Percentiles rank a stretch among this genome's conserved stretches.
These are phyloP conservation scores for Brachypodius melanocephalos DNA, from an alignment of 2,113 vertebrate genomes.

Conservation along the genomic window DNA sequence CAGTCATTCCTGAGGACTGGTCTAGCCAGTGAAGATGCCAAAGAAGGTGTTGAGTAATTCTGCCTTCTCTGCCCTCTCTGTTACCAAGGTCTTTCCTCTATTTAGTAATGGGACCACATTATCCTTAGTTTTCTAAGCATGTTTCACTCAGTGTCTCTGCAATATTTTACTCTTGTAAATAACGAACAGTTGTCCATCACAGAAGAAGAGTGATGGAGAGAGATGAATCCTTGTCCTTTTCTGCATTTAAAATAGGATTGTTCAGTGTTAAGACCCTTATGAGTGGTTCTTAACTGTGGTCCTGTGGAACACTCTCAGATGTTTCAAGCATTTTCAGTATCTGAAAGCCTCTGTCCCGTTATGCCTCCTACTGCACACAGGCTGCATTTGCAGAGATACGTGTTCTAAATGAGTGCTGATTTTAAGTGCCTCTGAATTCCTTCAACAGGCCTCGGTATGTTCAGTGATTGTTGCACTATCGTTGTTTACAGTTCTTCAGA, in stretches of 20 bases:
- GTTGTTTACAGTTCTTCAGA: not conserved
- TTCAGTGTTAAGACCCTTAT: not conserved
- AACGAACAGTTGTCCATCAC: not conserved
- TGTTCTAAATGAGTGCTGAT: not conserved
- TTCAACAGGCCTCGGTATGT: not conserved
- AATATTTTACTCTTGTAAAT: not conserved
- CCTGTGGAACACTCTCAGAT: not conserved
- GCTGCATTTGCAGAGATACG: not conserved
- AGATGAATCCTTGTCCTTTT: not conserved
- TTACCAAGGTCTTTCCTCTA: not conserved
- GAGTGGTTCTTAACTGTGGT: not conserved
- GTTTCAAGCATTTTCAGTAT: not conserved
- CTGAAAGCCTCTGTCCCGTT: not conserved
- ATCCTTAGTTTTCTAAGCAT: not conserved
- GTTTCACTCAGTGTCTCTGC: not conserved
- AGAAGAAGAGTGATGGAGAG: not conserved
- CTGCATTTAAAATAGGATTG: not conserved
- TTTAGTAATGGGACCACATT: not conserved
- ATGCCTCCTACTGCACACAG: not conserved
- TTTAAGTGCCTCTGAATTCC: not conserved
- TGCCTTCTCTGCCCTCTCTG: not conserved
- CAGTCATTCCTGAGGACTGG: not conserved
- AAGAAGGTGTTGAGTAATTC: not conserved
- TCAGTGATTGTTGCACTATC: not conserved
- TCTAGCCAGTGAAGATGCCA: not conserved